Conservation (phyloP, 2,113 vertebrate genomes). For the Nothobranchius kuhntae region DNA sequence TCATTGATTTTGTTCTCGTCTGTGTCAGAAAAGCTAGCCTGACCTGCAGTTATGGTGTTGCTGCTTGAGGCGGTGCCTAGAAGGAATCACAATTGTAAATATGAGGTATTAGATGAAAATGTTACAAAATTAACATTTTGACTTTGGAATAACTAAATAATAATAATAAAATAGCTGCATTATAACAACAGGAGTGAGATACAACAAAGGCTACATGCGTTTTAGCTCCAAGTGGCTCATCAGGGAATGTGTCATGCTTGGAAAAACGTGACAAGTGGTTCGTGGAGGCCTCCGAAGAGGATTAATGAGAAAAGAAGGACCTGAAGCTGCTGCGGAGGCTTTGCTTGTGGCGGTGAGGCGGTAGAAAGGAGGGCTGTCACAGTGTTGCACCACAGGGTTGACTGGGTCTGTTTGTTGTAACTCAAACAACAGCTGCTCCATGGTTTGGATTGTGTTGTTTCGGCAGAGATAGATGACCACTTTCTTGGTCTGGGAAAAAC, state of each 20-base stretch:
- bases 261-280: background rate
- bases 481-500: constrained; percentile 88
- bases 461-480: constrained; percentile 95
- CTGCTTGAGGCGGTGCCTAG: constrained; percentile 93
- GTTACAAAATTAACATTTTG: too few species aligned
- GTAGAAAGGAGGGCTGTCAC: constrained; percentile 96
- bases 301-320: constrained; percentile 64
- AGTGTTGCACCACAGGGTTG: constrained; percentile 94
- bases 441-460: constrained; percentile 95
- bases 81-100: background rate
- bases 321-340: constrained; percentile 85
- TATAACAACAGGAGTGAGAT: background rate
- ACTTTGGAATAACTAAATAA: background rate
- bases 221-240: background rate
- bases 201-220: background rate
- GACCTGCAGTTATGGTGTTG: constrained; percentile 91
- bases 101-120: background rate
- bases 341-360: constrained; percentile 92
- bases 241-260: background rate
- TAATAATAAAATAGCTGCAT: too few species aligned
- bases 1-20: constrained; percentile 87
- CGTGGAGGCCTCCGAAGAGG: background rate
- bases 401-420: constrained; percentile 95
- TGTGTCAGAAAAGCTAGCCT: constrained; percentile 87
- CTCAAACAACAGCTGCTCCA: constrained; percentile 96